Evolutionary conservation across 1,140 invertebrate genomes (phyloP).

Genomic region (Tetragonula clypearis): DNA sequence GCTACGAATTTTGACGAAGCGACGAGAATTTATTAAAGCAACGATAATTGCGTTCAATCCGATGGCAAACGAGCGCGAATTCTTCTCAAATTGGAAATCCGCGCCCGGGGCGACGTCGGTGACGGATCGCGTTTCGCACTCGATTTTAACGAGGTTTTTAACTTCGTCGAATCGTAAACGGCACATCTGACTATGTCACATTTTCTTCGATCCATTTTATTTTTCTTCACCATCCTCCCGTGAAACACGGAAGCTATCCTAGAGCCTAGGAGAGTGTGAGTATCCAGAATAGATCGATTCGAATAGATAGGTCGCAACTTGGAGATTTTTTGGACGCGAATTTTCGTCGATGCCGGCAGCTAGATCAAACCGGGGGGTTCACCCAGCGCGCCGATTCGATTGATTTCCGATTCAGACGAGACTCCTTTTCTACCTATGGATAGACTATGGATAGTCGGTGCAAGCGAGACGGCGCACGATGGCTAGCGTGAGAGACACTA

Average conservation of each 20-base stretch:
- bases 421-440: slow-evolving; percentile 30
- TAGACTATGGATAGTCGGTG: slow-evolving; percentile 15
- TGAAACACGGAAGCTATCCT: not conserved
- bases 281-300: not conserved
- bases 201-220: not conserved
- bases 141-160: slow-evolving; percentile 23
- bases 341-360: not conserved
- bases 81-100: slow-evolving; percentile 16
- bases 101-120: not conserved
- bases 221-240: not conserved
- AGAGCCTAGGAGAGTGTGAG: slow-evolving; percentile 3
- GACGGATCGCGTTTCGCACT: not conserved
- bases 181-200: not conserved
- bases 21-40: slow-evolving; percentile 42
- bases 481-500: not conserved
- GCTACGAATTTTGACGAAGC: not conserved
- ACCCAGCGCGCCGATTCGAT: slow-evolving; percentile 41
- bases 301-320: not conserved
- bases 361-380: slow-evolving; percentile 23
- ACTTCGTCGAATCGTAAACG: slow-evolving; percentile 18
- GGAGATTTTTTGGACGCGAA: slow-evolving; percentile 6
- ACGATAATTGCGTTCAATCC: slow-evolving; percentile 15
- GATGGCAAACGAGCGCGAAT: not conserved
- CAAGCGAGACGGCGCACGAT: slow-evolving; percentile 22
- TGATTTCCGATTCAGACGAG: slow-evolving; percentile 61